Evolutionary conservation across 1,140 invertebrate species (phyloP), one percentile per base, ranked within the genome.

Genomic region (Leptestheria dahalacensis): DNA sequence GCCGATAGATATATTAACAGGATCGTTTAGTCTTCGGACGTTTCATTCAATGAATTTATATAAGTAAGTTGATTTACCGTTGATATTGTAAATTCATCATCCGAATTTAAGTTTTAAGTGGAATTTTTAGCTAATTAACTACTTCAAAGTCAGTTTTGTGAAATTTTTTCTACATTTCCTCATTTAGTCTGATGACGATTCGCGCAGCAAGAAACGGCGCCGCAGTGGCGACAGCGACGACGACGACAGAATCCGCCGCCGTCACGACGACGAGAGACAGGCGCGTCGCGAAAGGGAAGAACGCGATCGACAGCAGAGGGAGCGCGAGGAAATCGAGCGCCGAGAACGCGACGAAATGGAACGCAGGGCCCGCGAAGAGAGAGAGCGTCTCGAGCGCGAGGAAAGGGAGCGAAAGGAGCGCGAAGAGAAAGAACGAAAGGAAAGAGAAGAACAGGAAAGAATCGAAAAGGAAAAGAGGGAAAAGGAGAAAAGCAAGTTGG

Each of bases 231-330:
- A n/a, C 49, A 49, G 26, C 21, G 57, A 47, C 9, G 57, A 47
- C n/a, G n/a, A n/a, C n/a, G n/a, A n/a, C n/a, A n/a, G n/a, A n/a
- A 41, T 26, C 25, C 55, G 33, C 11, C 18, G 21, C 29, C 26
- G 24, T 48, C 6, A 33, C 20, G 46, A 26, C n/a, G 23, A 48
- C 15, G 24, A 23, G 25, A 62, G 48, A n/a, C 29, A 23, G 29
- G 23, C 25, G 41, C 23, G 25, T 28, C 61, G 61, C 21, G 57
- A 61, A 60, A 60, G 48, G 15, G 57, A 62, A 52, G 52, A 60
- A 25, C 65, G 28, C 62, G 61, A 33, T 25, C 18, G 47, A 18
- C 24, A 51, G 60, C 46, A 59, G 21, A 24, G 50, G 10, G 33
- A 61, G 23, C 6, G 21, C 41, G 18, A 46, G 48, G 47, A 60